Base-by-base conservation (phyloP, 2,797 vertebrate genomes). In the Chelmon rostratus region DNA sequence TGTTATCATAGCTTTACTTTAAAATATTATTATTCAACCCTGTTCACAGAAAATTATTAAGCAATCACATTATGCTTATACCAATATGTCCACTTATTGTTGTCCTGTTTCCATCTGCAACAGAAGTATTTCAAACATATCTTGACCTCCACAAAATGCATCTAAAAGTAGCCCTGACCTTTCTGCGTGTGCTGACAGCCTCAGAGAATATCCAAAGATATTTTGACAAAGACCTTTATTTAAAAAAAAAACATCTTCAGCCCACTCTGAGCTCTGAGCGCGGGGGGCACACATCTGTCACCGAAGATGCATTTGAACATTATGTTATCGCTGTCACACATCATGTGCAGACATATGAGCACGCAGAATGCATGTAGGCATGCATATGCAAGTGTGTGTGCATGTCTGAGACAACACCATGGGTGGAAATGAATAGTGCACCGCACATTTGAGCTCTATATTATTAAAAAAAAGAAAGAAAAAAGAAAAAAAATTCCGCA, bases 361-460 rank as follows among this genome's bases (percentile, higher is more conserved):
- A 49, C 58, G 3, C 46, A 74, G 76, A 75, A 49, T 53, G 35
- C 61, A 53, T 68, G 37, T 54, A 28, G n/a, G 65, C 49, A 15
- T 73, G 21, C 44, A 49, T 44, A 54, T 23, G n/a, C 47, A 49
- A 28, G 52, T 72, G 40, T 54, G 67, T 61, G 57, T 62, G 23
- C 11, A 47, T 33, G 28, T 67, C 15, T 66, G 66, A 73, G 67
- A 31, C 2, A 1, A 49, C 15, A 59, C 76, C 58, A 67, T 44
- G 23, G 52, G 57, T 79, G 61, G 62, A 69, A 73, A 72, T 83
- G 12, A 85, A 86, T 82, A 80, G 85, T 84, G 47, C 81, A 40
- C 31, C 28, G 7, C 40, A 68, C 66, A 81, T 75, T 58, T 70
- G 54, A 54, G 64, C 67, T n/a, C 40, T 38, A 15, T 61, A 63